Conservation (phyloP, 1,140 invertebrate species). For the Pachypsylla venusta region DNA sequence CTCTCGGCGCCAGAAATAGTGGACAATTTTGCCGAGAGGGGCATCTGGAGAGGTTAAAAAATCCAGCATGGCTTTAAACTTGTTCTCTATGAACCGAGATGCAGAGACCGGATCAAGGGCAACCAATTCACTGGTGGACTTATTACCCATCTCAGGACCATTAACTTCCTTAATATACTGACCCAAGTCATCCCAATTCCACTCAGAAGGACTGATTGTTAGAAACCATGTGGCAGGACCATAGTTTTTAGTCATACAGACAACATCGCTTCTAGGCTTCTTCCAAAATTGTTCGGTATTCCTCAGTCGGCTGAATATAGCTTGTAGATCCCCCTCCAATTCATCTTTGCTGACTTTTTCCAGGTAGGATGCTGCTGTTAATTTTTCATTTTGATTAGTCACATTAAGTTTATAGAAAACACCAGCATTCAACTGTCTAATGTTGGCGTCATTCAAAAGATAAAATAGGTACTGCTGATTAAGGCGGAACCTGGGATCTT, state of each 20-base stretch:
- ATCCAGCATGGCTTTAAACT: slow-evolving; percentile 22
- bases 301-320: slow-evolving; percentile 19
- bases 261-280: neutral
- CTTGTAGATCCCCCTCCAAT: slow-evolving; percentile 19
- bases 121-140: neutral
- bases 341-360: slow-evolving; percentile 21
- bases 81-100: slow-evolving; percentile 7
- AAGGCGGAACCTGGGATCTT: slow-evolving; percentile 23
- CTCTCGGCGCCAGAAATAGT: slow-evolving; percentile 21
- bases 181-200: neutral
- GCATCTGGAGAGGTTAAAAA: slow-evolving; percentile 19
- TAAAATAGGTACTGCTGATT: slow-evolving; percentile 26
- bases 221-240: neutral
- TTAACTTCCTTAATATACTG: neutral
- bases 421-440: slow-evolving; percentile 24
- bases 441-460: slow-evolving; percentile 24
- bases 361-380: slow-evolving; percentile 23
- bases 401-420: slow-evolving; percentile 27
- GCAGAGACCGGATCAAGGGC: neutral
- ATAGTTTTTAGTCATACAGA: neutral
- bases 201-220: neutral
- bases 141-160: neutral
- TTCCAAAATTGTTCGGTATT: slow-evolving; percentile 19
- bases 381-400: slow-evolving; percentile 23
- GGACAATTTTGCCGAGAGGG: slow-evolving; percentile 21